Percentiles rank a stretch among this genome's conserved stretches.
Evolutionary conservation across 2,888 invertebrate genomes (phyloP).

Genomic region (Fragum whitleyi): DNA sequence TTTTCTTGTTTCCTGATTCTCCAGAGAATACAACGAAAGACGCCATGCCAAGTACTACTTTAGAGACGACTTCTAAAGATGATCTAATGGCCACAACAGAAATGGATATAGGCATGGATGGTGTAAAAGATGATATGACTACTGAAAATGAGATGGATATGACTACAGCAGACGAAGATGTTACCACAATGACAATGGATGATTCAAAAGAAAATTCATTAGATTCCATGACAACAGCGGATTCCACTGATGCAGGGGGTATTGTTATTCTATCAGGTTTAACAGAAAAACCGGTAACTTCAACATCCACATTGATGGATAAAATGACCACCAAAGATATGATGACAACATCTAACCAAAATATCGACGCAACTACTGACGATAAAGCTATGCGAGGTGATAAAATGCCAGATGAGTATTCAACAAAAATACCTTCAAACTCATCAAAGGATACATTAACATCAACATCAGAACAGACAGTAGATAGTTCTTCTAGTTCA

Average conservation of each 20-base stretch:
- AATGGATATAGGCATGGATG: not conserved
- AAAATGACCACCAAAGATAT: not conserved
- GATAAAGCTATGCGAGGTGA: not conserved
- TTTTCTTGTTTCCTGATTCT: not conserved
- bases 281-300: not conserved
- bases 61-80: not conserved
- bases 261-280: not conserved
- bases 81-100: not conserved
- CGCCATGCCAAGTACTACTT: not conserved
- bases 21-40: not conserved
- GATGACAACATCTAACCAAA: not conserved
- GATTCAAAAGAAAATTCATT: not conserved
- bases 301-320: not conserved
- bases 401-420: not conserved
- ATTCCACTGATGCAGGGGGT: not conserved
- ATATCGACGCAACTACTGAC: not conserved
- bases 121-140: not conserved
- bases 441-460: not conserved
- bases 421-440: not conserved
- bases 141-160: not conserved
- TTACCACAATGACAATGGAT: not conserved
- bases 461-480: not conserved
- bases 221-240: not conserved
- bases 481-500: not conserved
- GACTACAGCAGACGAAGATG: not conserved